Conservation (phyloP, 2,888 invertebrate species). For the Aphrophora alni region DNA sequence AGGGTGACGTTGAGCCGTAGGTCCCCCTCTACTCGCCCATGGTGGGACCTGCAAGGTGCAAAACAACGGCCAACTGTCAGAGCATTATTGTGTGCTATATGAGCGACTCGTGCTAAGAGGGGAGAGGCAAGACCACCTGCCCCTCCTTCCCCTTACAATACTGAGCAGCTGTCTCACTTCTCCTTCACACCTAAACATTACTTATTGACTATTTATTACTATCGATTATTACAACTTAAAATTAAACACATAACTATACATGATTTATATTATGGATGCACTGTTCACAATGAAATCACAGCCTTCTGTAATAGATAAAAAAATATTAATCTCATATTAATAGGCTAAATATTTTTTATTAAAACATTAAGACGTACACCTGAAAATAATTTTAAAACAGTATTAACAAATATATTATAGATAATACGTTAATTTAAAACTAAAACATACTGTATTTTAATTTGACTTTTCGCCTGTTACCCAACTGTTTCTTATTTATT, state of each 20-base stretch:
- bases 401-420: too few relatives aligned
- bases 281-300: too few relatives aligned
- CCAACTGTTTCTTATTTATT: neutral
- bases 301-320: too few relatives aligned
- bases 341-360: too few relatives aligned
- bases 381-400: too few relatives aligned
- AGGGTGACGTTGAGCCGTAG: slow-evolving; percentile 41
- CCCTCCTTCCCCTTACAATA: slow-evolving; percentile 43
- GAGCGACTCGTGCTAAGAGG: slow-evolving; percentile 27
- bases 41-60: slow-evolving; percentile 51
- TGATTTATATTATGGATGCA: neutral
- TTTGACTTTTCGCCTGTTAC: neutral
- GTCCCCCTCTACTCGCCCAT: slow-evolving; percentile 51
- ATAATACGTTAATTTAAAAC: too few relatives aligned
- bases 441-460: neutral
- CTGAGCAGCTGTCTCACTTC: slow-evolving; percentile 15
- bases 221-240: neutral
- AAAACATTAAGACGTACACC: too few relatives aligned
- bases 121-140: slow-evolving; percentile 45
- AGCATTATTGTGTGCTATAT: slow-evolving; percentile 46
- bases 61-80: slow-evolving; percentile 51
- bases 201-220: neutral
- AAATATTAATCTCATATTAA: too few relatives aligned
- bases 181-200: neutral
- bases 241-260: neutral